Evolutionary conservation across 2,888 invertebrate genomes (phyloP).

Genomic region (Caenorhabditis parvicauda): DNA sequence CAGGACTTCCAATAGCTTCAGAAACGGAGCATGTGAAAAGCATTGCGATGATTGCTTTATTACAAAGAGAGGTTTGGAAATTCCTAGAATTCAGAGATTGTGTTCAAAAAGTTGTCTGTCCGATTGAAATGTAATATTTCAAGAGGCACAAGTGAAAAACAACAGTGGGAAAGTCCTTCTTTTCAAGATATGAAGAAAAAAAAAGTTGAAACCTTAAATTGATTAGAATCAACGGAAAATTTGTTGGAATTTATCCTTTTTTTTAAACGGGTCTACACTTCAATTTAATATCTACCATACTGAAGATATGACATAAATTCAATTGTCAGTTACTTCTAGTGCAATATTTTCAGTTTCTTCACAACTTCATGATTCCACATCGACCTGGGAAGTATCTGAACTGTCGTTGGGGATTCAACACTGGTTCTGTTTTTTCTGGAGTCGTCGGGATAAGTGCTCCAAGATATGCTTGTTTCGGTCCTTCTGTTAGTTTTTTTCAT

Average conservation of each 20-base stretch:
- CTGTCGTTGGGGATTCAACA: slow-evolving; percentile 61
- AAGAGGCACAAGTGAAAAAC: no score
- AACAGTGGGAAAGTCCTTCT: no score
- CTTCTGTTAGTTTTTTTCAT: slow-evolving; percentile 33
- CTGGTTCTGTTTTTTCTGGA: slow-evolving; percentile 58
- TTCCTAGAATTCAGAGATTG: background rate
- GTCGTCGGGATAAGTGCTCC: slow-evolving; percentile 59
- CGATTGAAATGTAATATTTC: no score
- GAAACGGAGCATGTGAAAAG: slow-evolving; percentile 49
- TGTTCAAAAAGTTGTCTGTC: no score
- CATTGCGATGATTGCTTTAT: slow-evolving; percentile 54
- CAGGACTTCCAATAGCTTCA: slow-evolving; percentile 51
- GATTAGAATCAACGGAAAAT: no score
- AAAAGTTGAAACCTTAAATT: no score
- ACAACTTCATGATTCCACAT: slow-evolving; percentile 58
- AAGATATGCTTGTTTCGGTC: slow-evolving; percentile 60
- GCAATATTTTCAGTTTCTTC: slow-evolving; percentile 43
- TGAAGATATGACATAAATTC: no score
- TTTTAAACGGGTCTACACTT: no score
- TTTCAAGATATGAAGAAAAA: no score
- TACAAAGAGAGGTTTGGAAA: slow-evolving; percentile 40
- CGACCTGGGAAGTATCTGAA: slow-evolving; percentile 52
- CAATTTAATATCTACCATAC: no score
- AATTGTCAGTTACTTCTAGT: no score
- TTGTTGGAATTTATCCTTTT: background rate